These are phyloP conservation scores for Lampris incognitus DNA, from an alignment of 2,113 vertebrate species.

Conservation along the genomic window DNA sequence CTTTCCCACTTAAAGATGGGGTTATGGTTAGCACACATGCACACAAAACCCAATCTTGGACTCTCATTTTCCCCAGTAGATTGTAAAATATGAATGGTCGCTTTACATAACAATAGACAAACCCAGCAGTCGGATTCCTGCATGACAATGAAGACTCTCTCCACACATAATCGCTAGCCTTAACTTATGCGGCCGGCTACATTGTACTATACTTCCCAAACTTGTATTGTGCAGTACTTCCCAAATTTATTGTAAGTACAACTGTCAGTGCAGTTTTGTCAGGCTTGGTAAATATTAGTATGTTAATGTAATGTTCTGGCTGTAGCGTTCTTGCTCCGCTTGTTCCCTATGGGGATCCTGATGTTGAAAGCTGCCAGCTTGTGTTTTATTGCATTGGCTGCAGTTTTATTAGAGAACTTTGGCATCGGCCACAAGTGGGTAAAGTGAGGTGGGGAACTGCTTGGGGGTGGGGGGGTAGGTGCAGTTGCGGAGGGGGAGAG, in stretches of 20 bases:
- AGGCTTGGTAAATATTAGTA: slow-evolving; percentile 46
- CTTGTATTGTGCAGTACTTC: slow-evolving; percentile 3
- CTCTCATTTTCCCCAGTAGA: slow-evolving; percentile 31
- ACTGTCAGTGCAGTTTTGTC: slow-evolving; percentile 31
- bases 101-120: slow-evolving; percentile 77
- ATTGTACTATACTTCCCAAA: slow-evolving; percentile 52
- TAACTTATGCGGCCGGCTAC: slow-evolving; percentile 45
- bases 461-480: neutral
- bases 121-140: slow-evolving; percentile 63
- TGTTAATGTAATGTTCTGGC: slow-evolving; percentile 40
- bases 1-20: no score
- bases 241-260: slow-evolving; percentile 11
- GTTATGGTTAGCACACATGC: slow-evolving; percentile 16
- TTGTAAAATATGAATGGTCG: slow-evolving; percentile 60
- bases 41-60: slow-evolving; percentile 40
- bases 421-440: slow-evolving; percentile 20
- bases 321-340: slow-evolving; percentile 9
- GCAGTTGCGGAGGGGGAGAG: neutral
- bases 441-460: slow-evolving; percentile 13
- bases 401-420: slow-evolving; percentile 21
- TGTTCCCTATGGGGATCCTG: slow-evolving; percentile 22
- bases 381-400: slow-evolving; percentile 9
- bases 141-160: slow-evolving; percentile 69
- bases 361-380: slow-evolving; percentile 18
- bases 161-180: slow-evolving; percentile 56